Evolutionary conservation across 2,888 invertebrate genomes (phyloP).

Genomic region (Volucella inflata): DNA sequence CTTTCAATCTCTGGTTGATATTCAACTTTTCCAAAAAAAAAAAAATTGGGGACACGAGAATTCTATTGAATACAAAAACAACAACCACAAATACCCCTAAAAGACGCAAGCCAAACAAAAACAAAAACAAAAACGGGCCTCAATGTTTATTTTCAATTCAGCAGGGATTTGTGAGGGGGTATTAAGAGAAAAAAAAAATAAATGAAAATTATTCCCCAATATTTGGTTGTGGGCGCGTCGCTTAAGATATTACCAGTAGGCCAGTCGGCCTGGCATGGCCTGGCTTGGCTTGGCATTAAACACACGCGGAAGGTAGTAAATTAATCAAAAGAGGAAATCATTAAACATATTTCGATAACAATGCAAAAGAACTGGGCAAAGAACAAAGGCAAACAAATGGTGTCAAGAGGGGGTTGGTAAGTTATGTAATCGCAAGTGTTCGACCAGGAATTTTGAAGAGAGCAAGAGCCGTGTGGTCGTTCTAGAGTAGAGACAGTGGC

Average conservation of each 20-base stretch:
- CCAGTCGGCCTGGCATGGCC: slow-evolving; percentile 1
- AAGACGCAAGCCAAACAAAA: slow-evolving; percentile 10
- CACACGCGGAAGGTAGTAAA: slow-evolving; percentile 62
- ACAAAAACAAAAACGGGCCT: slow-evolving; percentile 16
- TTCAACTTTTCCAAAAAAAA: neutral
- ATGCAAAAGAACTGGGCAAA: slow-evolving; percentile 23
- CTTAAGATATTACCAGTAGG: slow-evolving; percentile 1
- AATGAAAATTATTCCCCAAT: slow-evolving; percentile 20
- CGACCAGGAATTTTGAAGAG: too few relatives aligned
- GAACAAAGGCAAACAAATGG: slow-evolving; percentile 40
- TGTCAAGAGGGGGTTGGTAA: slow-evolving; percentile 1
- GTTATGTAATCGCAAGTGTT: slow-evolving; percentile 29
- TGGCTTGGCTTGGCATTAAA: slow-evolving; percentile 1
- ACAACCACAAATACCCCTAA: slow-evolving; percentile 23
- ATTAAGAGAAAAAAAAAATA: slow-evolving; percentile 23
- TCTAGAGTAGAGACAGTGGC: slow-evolving; percentile 14
- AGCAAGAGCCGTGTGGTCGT: neutral
- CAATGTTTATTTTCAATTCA: slow-evolving; percentile 62
- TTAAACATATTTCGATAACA: slow-evolving; percentile 66
- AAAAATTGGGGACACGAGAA: slow-evolving; percentile 18
- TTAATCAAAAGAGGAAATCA: slow-evolving; percentile 63
- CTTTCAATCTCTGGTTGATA: neutral
- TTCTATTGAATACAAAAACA: slow-evolving; percentile 18
- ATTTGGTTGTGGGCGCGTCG: slow-evolving; percentile 51
- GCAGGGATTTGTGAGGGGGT: slow-evolving; percentile 1